Base-by-base conservation (phyloP, 2,888 invertebrate species). In the Orchesella flavescens region DNA sequence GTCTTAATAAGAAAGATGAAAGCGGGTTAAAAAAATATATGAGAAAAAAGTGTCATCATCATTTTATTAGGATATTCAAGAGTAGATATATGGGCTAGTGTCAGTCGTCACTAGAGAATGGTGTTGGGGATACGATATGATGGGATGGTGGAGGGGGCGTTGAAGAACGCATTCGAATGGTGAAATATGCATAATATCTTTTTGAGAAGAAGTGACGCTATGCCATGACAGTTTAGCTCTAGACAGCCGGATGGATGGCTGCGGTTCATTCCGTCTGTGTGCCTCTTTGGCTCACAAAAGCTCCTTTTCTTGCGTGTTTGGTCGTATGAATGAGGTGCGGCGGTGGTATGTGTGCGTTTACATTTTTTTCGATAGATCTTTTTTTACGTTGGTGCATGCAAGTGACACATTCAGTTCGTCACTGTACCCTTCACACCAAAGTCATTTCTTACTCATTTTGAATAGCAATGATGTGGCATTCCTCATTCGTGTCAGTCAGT, bases 401-500 rank as follows among this genome's bases (percentile, higher is more conserved):
- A 79, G 65, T 79, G 79, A 72, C 79, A 79, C 72, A 65, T 79
- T 66, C 72, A 79, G 72, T 63, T 68, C 72, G 49, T 21, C 34
- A 72, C 57, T 24, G 34, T 23, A 63, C 49, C 63, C 65, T 34
- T 72, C 24, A 55, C 65, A 44, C n/a, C 46, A 72, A 79, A 79
- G 61, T 65, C 72, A 79, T 79, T 66, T 79, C 79, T 49, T 73
- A 79, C 79, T 73, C 79, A 72, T 73, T 72, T 73, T 71, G 65
- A 71, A 79, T 65, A 71, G 63, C 65, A 71, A 72, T 79, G 61
- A 53, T 72, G 72, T 72, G 79, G 66, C 79, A 79, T 79, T 79
- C 77, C 66, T 77, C 77, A 69, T 69, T 77, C 79, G 72, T 78
- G 78, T 78, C 78, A 71, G 78, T 71, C 78, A 68, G 59, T 71